Evolutionary conservation across 2,113 vertebrate genomes (phyloP).

Genomic region (Lasiurus cinereus): DNA sequence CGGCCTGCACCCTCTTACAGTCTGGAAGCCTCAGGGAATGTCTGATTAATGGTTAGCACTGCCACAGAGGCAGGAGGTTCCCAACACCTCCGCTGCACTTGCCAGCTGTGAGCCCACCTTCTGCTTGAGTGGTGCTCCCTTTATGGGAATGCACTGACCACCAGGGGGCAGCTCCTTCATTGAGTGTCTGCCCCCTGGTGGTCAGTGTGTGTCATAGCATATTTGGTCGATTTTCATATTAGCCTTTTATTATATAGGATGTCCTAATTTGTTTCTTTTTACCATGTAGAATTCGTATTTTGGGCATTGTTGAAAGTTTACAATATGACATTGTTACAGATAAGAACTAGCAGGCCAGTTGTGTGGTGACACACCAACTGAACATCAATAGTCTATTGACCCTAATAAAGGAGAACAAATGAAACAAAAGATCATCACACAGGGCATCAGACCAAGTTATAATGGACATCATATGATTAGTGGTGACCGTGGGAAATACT

Average conservation of each 20-base stretch:
- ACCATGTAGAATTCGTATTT: background rate
- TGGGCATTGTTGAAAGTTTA: background rate
- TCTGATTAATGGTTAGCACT: too few species aligned
- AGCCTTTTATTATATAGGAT: background rate
- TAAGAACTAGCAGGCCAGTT: conserved; percentile 79
- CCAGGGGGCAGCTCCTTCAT: too few species aligned
- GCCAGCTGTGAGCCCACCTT: too few species aligned
- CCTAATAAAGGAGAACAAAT: conserved; percentile 78
- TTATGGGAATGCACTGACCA: too few species aligned
- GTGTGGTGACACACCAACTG: conserved; percentile 75
- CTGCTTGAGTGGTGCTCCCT: too few species aligned
- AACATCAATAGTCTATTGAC: conserved; percentile 74
- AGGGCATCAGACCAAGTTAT: conserved; percentile 1
- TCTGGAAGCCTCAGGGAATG: too few species aligned
- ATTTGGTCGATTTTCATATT: too few species aligned
- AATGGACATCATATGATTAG: conserved; percentile 5
- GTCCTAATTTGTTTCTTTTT: background rate
- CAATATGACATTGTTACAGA: conserved; percentile 37
- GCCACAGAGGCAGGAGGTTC: too few species aligned
- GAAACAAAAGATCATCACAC: conserved; percentile 57
- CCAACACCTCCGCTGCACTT: too few species aligned
- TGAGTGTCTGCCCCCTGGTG: too few species aligned
- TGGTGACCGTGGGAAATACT: background rate
- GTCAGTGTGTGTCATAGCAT: too few species aligned
- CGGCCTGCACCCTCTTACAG: too few species aligned